phyloP scores from a whole-genome alignment of 2,888 invertebrate species.

The Diaperis boleti region DNA sequence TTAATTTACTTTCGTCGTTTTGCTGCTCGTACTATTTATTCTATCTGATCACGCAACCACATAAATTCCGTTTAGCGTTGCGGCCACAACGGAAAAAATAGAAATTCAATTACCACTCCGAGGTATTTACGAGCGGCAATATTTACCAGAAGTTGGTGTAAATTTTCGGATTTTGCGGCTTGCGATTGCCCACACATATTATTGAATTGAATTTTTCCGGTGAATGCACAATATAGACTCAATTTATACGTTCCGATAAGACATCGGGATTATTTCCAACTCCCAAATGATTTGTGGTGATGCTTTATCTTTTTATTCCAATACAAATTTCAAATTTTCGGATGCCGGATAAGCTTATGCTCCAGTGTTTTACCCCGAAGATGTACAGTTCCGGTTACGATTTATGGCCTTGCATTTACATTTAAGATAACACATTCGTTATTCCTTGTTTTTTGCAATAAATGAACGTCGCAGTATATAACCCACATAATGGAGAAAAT shows the following conservation, averaged over 20 bases:
- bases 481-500: background rate
- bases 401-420: constrained; percentile 16
- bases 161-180: constrained; percentile 17
- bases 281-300: constrained; percentile 28
- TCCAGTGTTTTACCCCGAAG: constrained; percentile 13
- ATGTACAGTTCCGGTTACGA: constrained; percentile 12
- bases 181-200: constrained; percentile 10
- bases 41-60: background rate
- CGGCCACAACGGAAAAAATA: background rate
- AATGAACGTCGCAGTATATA: background rate
- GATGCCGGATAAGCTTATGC: constrained; percentile 25
- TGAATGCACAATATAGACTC: constrained; percentile 28
- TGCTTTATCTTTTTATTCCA: constrained; percentile 30
- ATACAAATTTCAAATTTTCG: constrained; percentile 35
- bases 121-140: constrained; percentile 20
- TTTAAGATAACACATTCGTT: constrained; percentile 9
- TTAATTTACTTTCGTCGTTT: background rate
- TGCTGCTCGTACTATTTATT: background rate
- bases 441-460: constrained; percentile 1
- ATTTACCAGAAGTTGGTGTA: constrained; percentile 22
- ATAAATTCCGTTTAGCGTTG: constrained; percentile 3
- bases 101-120: constrained; percentile 25
- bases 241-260: constrained; percentile 34
- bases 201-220: constrained; percentile 34
- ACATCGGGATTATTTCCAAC: constrained; percentile 21